Evolutionary conservation across 1,140 invertebrate species (phyloP).

Genomic region (Paraescarpia echinospica): DNA sequence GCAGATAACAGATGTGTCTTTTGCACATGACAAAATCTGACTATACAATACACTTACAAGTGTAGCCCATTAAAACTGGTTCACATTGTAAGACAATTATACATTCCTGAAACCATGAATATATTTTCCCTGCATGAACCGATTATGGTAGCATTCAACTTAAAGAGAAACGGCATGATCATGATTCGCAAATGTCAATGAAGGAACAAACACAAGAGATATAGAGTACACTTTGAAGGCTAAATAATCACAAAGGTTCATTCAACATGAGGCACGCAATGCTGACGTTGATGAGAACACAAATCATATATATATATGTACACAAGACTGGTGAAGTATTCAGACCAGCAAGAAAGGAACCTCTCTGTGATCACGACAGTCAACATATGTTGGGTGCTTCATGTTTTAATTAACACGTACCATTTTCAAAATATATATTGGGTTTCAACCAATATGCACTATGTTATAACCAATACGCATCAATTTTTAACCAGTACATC

Average conservation of each 20-base stretch:
- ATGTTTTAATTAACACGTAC: no score
- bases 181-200: not conserved
- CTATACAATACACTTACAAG: no score
- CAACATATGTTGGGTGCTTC: no score
- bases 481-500: no score
- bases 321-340: not conserved
- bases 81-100: not conserved
- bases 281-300: not conserved
- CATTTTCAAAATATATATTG: no score
- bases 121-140: not conserved
- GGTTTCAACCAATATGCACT: no score
- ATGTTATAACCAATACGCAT: no score
- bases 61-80: not conserved
- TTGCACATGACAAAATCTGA: not conserved
- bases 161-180: not conserved
- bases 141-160: not conserved
- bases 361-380: no score
- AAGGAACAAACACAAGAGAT: not conserved
- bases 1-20: not conserved
- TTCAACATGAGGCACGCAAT: not conserved
- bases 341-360: not conserved
- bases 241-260: not conserved
- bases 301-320: not conserved
- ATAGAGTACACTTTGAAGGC: not conserved
- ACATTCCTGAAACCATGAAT: no score